phyloP scores from a whole-genome alignment of 2,797 vertebrate species.

The Florisuga fusca region DNA sequence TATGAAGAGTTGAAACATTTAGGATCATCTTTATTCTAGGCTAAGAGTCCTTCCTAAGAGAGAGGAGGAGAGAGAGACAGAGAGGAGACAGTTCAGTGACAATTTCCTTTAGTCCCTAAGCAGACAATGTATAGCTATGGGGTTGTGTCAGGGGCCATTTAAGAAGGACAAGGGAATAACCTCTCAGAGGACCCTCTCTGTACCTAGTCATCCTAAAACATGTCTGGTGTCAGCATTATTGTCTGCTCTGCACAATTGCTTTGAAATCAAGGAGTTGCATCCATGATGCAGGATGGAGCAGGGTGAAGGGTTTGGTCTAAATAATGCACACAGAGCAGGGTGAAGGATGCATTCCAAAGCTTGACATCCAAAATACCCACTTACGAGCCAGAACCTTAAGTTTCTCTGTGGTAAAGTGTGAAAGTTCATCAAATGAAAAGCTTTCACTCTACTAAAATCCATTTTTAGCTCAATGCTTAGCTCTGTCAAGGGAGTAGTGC shows the following conservation, averaged over 20 bases:
- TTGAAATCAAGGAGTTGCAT: neutral
- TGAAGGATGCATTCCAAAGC: neutral
- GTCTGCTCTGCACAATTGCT: neutral
- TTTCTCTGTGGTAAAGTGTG: neutral
- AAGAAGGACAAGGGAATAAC: neutral
- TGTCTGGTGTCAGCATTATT: neutral
- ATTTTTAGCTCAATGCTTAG: conserved; percentile 51
- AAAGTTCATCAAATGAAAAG: conserved; percentile 42
- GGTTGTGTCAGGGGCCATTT: neutral
- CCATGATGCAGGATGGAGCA: neutral
- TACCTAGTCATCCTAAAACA: neutral
- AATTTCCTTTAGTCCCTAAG: neutral
- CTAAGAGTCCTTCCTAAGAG: neutral
- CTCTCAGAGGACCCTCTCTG: neutral
- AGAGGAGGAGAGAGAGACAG: neutral
- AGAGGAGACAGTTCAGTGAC: neutral
- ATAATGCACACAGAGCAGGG: neutral
- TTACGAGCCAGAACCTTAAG: neutral
- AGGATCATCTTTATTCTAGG: neutral
- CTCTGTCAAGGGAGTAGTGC: conserved; percentile 33
- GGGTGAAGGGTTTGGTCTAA: neutral
- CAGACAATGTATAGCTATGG: neutral
- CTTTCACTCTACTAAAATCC: conserved; percentile 19
- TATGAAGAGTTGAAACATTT: neutral
- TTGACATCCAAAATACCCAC: neutral